Percentiles rank a stretch among this genome's conserved stretches.
phyloP scores from a whole-genome alignment of 2,113 vertebrate species.

The Chaetodon auriga region DNA sequence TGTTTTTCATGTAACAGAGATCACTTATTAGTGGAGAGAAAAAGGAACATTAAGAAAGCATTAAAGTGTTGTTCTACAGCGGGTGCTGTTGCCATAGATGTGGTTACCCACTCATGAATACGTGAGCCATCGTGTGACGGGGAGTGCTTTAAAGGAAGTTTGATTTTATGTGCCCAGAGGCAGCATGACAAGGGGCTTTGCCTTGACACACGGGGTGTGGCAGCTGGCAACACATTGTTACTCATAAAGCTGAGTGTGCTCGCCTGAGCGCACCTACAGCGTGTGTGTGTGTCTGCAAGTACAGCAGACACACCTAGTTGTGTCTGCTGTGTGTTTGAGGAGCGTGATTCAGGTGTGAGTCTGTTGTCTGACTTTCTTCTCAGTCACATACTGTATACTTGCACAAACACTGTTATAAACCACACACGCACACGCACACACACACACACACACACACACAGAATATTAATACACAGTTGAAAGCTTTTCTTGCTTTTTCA shows the following conservation, averaged over 20 bases:
- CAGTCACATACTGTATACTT: constrained; percentile 32
- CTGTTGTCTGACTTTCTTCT: constrained; percentile 73
- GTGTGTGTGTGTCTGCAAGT: constrained; percentile 7
- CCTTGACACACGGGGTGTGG: constrained; percentile 67
- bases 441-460: not conserved
- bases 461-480: not conserved
- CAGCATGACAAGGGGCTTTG: constrained; percentile 40
- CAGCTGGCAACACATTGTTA: constrained; percentile 57
- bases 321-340: constrained; percentile 72
- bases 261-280: not conserved
- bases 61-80: not conserved
- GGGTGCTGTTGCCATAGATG: constrained; percentile 20
- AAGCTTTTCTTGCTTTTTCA: constrained; percentile 6
- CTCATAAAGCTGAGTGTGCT: constrained; percentile 59
- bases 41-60: not conserved
- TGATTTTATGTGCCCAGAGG: constrained; percentile 64
- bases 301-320: constrained; percentile 58
- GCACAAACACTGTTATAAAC: constrained; percentile 8
- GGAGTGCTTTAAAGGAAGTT: constrained; percentile 68
- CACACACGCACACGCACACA: not conserved
- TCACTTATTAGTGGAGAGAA: not conserved
- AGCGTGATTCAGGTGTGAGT: constrained; percentile 89
- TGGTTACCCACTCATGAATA: not conserved
- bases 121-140: not conserved
- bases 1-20: not conserved